Conservation (phyloP, 1,140 invertebrate genomes). For the Mactra quadrangularis region DNA sequence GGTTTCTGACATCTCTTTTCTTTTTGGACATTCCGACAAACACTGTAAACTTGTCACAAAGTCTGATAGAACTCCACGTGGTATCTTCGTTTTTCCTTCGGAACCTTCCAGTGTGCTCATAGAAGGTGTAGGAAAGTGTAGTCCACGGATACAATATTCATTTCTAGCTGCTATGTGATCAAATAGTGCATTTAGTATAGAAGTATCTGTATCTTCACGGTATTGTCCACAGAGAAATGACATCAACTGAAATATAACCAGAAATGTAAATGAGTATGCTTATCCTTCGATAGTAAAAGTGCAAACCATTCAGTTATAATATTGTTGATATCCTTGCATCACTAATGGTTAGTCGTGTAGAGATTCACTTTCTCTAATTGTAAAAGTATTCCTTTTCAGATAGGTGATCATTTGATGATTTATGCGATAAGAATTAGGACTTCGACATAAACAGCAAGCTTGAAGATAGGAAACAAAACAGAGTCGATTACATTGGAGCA, state of each 20-base stretch:
- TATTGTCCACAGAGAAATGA: slow-evolving; percentile 71
- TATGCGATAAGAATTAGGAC: too few relatives aligned
- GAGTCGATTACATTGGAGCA: too few relatives aligned
- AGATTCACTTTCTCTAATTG: neutral
- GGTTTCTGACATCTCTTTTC: slow-evolving; percentile 59
- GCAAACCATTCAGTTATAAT: neutral
- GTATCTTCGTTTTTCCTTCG: slow-evolving; percentile 51
- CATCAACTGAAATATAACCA: slow-evolving; percentile 61
- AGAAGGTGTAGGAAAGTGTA: slow-evolving; percentile 27
- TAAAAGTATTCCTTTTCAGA: too few relatives aligned
- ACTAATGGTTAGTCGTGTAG: neutral
- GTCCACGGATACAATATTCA: slow-evolving; percentile 59
- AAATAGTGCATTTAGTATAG: slow-evolving; percentile 61
- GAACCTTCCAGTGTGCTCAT: neutral
- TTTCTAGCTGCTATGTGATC: slow-evolving; percentile 70
- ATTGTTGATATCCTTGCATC: neutral
- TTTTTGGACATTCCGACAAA: slow-evolving; percentile 66
- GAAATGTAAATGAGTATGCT: neutral
- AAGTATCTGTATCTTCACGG: slow-evolving; percentile 63
- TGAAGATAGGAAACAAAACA: too few relatives aligned
- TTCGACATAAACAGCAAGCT: too few relatives aligned
- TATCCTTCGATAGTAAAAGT: too few relatives aligned
- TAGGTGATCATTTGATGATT: too few relatives aligned
- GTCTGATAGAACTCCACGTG: slow-evolving; percentile 67
- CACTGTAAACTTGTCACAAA: slow-evolving; percentile 69